Base-by-base conservation (phyloP, 2,888 invertebrate genomes). In the Acleris laterana region DNA sequence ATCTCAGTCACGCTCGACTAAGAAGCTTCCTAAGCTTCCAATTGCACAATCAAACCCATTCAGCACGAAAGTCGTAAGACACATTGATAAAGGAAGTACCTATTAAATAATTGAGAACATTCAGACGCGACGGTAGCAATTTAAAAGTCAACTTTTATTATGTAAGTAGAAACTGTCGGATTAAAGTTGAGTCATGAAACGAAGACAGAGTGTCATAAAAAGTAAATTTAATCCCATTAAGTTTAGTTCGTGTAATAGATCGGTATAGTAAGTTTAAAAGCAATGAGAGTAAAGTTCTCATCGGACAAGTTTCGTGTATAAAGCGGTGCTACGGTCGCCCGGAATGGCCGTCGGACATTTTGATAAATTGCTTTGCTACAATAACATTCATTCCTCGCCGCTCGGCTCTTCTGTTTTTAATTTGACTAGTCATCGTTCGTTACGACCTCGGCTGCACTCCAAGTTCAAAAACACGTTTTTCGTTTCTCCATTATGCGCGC, bases 361-460 rank as follows among this genome's bases (percentile, higher is more conserved):
- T 91, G 90, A 90, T 90, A 89, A 89, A 91, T 90, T 85, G 84
- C 85, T 81, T 81, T 82, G 77, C 77, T 79, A 87, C 85, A 89
- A 89, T 89, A 87, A 84, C 85, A 85, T 85, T 85, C 77, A 80
- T 86, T 86, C 77, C 78, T 77, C 77, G 75, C 68, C 74, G 75
- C 75, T 75, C 76, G 77, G 75, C 77, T 81, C 81, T 74, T 78
- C 77, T 84, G 79, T 85, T 88, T 85, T 81, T 80, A 85, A 86
- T 83, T 84, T 78, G 81, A 79, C 86, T 74, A 86, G 86, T 89
- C 88, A 89, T 82, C 77, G 76, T 66, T 71, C 77, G 76, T 65
- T 71, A 70, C 78, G 79, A 77, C 79, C 82, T 80, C 79, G 60
- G 60, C 60, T 65, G 73, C 49, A 68, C 70, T 70, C 68, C 62